Conservation (phyloP, 1,140 invertebrate genomes). For the Mactra quadrangularis region DNA sequence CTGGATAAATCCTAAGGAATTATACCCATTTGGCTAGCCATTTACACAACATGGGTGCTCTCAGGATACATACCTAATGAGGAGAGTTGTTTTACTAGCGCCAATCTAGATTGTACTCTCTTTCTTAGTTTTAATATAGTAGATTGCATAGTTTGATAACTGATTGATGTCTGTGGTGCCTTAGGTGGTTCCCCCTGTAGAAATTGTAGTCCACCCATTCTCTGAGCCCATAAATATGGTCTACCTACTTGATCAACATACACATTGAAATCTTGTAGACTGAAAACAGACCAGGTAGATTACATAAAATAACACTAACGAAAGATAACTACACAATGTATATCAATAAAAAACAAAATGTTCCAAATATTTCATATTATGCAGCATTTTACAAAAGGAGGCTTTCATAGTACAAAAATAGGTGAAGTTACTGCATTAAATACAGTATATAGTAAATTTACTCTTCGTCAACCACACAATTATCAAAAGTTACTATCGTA, state of each 20-base stretch:
- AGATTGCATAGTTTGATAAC: constrained; percentile 80
- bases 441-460: too few species aligned
- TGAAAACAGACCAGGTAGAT: constrained; percentile 69
- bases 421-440: too few species aligned
- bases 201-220: constrained; percentile 93
- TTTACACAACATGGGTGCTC: too few species aligned
- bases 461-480: too few species aligned
- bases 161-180: constrained; percentile 68
- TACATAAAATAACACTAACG: background rate
- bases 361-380: too few species aligned
- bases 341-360: too few species aligned
- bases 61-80: constrained; percentile 91
- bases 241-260: constrained; percentile 87
- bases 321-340: background rate
- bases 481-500: too few species aligned
- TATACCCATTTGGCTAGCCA: too few species aligned
- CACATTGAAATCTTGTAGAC: constrained; percentile 85
- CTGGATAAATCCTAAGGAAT: too few species aligned
- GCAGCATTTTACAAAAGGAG: too few species aligned
- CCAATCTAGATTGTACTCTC: constrained; percentile 89
- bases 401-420: too few species aligned
- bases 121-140: constrained; percentile 87
- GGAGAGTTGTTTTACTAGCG: constrained; percentile 89
- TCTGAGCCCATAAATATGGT: constrained; percentile 95
- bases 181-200: constrained; percentile 81